Conservation (phyloP, 2,113 vertebrate genomes). For the Corapipo altera region DNA sequence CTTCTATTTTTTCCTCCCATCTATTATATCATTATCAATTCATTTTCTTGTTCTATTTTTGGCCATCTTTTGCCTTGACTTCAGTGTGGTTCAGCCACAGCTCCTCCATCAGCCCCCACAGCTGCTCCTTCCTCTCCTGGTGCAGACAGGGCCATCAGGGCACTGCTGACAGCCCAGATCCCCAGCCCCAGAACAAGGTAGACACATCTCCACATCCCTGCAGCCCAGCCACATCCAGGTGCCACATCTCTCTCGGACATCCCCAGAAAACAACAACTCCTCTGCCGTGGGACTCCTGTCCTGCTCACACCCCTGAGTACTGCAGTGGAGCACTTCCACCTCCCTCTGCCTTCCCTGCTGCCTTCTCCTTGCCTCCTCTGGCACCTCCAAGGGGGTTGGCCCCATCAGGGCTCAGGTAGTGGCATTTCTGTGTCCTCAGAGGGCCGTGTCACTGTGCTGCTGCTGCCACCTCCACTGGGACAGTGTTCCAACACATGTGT, state of each 20-base stretch:
- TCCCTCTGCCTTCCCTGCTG: background rate
- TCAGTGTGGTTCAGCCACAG: background rate
- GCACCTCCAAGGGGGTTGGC: background rate
- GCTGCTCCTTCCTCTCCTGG: fast-evolving
- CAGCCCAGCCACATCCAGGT: background rate
- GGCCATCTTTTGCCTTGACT: background rate
- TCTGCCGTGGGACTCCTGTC: background rate
- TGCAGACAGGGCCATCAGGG: fast-evolving
- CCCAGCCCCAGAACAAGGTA: background rate
- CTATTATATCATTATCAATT: background rate
- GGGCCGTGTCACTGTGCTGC: fast-evolving
- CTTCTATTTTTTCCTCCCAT: background rate
- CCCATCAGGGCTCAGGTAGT: background rate
- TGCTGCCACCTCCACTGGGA: fast-evolving
- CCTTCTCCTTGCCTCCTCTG: background rate
- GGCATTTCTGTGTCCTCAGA: background rate
- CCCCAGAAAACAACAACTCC: fast-evolving
- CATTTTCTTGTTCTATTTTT: background rate
- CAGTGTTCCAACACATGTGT: fast-evolving
- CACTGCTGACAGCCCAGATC: background rate
- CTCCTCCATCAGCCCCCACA: background rate
- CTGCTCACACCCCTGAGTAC: fast-evolving
- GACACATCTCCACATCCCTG: background rate
- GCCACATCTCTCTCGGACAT: background rate
- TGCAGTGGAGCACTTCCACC: fast-evolving